These are phyloP conservation scores for Sebastes kiyomatsui DNA, from an alignment of 2,797 vertebrate genomes.

Conservation along the genomic window DNA sequence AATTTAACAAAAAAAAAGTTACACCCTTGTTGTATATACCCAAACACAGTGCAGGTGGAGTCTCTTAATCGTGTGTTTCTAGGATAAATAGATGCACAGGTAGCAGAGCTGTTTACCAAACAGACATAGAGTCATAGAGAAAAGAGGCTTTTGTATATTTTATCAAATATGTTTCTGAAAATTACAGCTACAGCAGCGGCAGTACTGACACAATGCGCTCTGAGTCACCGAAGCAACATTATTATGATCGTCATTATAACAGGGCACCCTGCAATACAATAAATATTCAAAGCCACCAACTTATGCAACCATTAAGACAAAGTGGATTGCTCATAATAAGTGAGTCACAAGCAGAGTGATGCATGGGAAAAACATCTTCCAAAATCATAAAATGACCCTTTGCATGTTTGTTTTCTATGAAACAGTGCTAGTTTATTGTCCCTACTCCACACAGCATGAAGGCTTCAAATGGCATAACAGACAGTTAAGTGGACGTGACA, in stretches of 20 bases:
- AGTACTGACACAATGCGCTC: constrained; percentile 5
- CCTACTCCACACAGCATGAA: constrained; percentile 19
- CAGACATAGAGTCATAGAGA: background rate
- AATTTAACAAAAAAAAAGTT: background rate
- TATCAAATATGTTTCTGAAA: background rate
- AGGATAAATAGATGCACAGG: background rate
- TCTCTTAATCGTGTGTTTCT: background rate
- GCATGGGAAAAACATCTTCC: background rate
- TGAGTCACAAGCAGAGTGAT: background rate
- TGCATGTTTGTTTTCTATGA: background rate
- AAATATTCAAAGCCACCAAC: constrained; percentile 19
- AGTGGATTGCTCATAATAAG: background rate
- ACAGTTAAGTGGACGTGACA: constrained; percentile 61
- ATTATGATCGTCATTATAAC: background rate
- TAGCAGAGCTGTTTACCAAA: constrained; percentile 8
- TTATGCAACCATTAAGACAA: background rate
- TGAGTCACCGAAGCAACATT: constrained; percentile 14
- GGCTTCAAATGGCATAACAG: constrained; percentile 44
- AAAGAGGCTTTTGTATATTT: background rate
- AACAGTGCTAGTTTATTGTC: background rate
- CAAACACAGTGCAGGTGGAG: background rate
- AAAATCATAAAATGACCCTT: background rate
- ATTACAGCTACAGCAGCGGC: background rate
- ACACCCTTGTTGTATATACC: background rate
- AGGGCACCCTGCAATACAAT: background rate